These are phyloP conservation scores for Promerops cafer DNA, from an alignment of 2,113 vertebrate genomes.

Conservation along the genomic window DNA sequence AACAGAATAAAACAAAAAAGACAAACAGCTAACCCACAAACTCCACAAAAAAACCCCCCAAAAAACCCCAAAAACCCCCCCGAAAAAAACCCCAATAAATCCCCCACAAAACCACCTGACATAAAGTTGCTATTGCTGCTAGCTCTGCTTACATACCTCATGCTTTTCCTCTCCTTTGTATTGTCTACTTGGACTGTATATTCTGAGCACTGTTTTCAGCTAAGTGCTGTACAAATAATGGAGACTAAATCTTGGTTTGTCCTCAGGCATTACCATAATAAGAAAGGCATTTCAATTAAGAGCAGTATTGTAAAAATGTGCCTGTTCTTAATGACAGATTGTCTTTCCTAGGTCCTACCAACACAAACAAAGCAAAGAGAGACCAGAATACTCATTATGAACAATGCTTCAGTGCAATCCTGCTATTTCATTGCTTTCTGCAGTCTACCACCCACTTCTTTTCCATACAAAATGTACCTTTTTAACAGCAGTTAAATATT, in stretches of 20 bases:
- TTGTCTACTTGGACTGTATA: not conserved
- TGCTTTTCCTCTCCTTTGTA: not conserved
- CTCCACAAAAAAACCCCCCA: not conserved
- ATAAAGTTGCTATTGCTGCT: not conserved
- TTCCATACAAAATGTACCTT: not conserved
- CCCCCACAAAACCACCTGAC: not conserved
- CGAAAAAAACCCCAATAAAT: too few relatives aligned
- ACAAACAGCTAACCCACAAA: not conserved
- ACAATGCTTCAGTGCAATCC: not conserved
- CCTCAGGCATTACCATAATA: not conserved
- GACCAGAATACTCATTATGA: not conserved
- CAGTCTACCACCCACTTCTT: not conserved
- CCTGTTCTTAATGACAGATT: not conserved
- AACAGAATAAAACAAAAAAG: not conserved
- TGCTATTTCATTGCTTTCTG: not conserved
- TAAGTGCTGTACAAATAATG: not conserved
- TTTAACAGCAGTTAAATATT: not conserved
- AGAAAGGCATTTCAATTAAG: not conserved
- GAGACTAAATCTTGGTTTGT: not conserved
- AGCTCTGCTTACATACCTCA: not conserved
- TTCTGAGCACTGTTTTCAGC: not conserved
- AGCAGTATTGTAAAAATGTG: not conserved
- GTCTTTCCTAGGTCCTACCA: not conserved
- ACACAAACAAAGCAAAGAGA: not conserved
- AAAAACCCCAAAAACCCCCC: not conserved